A percentile compares a stretch with the other conserved stretches of the same genome.
These are phyloP conservation scores for Ferrisia virgata DNA, from an alignment of 2,888 invertebrate genomes.

Conservation along the genomic window DNA sequence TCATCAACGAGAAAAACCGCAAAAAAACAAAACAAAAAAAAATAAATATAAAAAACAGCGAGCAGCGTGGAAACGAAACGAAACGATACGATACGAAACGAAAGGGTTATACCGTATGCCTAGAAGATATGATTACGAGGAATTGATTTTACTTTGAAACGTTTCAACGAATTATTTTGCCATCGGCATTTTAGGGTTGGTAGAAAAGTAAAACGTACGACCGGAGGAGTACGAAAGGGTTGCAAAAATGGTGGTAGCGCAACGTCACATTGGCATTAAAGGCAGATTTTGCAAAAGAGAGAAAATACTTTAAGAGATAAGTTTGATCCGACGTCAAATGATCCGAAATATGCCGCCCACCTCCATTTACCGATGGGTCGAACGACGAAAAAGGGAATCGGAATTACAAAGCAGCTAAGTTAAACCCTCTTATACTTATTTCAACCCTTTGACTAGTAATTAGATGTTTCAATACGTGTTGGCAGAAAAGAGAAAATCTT, in stretches of 20 bases:
- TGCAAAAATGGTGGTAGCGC: conserved; percentile 33
- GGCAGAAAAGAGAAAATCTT: conserved; percentile 31
- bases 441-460: conserved; percentile 46
- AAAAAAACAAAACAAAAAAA: background rate
- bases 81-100: too few species aligned
- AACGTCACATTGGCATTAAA: conserved; percentile 38
- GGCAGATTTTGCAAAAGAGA: conserved; percentile 41
- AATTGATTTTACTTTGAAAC: conserved; percentile 46
- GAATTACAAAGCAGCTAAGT: conserved; percentile 37
- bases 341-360: conserved; percentile 37
- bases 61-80: background rate
- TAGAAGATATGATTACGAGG: conserved; percentile 45
- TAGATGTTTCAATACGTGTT: conserved; percentile 45
- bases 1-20: conserved; percentile 9
- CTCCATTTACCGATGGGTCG: background rate
- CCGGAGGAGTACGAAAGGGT: conserved; percentile 18
- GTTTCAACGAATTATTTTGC: conserved; percentile 45
- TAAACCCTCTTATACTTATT: conserved; percentile 42
- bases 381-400: conserved; percentile 36
- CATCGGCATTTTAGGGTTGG: conserved; percentile 44
- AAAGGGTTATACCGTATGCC: conserved; percentile 38
- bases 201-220: conserved; percentile 28
- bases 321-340: conserved; percentile 45
- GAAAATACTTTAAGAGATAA: conserved; percentile 45
- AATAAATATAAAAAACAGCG: background rate